phyloP scores from a whole-genome alignment of 2,888 invertebrate genomes.

The Parnassius glacialis region DNA sequence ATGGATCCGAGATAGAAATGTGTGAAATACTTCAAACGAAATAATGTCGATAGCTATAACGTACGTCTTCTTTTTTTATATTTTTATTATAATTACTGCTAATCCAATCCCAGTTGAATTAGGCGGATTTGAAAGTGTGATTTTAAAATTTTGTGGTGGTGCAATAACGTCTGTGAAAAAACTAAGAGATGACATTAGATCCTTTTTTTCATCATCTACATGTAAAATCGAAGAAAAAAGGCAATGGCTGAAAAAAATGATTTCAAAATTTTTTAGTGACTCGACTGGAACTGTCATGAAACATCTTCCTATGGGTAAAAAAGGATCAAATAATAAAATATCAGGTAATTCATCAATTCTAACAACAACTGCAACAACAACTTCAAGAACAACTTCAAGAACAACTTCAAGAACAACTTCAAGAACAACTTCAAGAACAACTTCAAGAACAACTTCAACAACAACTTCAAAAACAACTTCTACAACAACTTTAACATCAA shows the following conservation, averaged over 20 bases:
- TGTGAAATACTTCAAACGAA: conserved; percentile 2
- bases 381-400: no score
- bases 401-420: no score
- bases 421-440: no score
- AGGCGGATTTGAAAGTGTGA: conserved; percentile 5
- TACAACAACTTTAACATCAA: no score
- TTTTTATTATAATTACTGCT: conserved; percentile 7
- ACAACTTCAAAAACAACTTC: no score
- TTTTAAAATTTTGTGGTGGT: conserved; percentile 11
- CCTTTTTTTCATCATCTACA: conserved; percentile 23
- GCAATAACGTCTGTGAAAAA: conserved; percentile 16
- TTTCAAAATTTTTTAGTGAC: background rate
- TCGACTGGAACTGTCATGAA: background rate
- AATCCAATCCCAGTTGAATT: background rate
- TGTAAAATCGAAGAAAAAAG: conserved; percentile 30
- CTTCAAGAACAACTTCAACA: no score
- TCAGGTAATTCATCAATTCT: no score
- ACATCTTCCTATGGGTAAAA: background rate
- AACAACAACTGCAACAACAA: no score
- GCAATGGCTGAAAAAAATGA: conserved; percentile 22
- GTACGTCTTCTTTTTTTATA: conserved; percentile 4
- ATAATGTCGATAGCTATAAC: conserved; percentile 9
- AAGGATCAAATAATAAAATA: background rate
- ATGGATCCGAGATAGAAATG: background rate
- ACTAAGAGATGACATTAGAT: conserved; percentile 17